phyloP scores from a whole-genome alignment of 2,113 vertebrate species.

The Hypanus sabinus region DNA sequence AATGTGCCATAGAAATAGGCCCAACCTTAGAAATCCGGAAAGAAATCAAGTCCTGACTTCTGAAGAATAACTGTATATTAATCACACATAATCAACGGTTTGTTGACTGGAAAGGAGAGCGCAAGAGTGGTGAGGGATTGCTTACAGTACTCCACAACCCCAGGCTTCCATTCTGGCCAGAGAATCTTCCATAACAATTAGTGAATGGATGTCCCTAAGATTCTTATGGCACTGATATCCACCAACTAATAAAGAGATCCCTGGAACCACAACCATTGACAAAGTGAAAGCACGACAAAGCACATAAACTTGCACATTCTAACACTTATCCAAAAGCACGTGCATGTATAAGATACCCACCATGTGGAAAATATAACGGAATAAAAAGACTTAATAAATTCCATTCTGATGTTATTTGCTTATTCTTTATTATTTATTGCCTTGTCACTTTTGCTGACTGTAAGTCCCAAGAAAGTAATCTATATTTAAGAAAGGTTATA shows the following conservation, averaged over 20 bases:
- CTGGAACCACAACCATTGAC: not conserved
- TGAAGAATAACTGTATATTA: not conserved
- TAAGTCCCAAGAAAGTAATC: not conserved
- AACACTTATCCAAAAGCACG: not conserved
- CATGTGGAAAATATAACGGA: not conserved
- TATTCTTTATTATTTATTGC: not conserved
- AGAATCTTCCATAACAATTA: not conserved
- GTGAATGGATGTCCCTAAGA: not conserved
- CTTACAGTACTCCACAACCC: not conserved
- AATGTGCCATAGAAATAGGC: not conserved
- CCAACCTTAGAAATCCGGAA: not conserved
- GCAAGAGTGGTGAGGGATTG: not conserved
- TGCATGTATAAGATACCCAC: not conserved
- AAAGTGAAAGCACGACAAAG: not conserved
- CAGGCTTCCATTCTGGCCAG: too few relatives aligned
- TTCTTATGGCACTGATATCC: not conserved
- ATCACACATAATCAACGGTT: not conserved
- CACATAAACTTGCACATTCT: too few relatives aligned
- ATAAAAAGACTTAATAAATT: not conserved
- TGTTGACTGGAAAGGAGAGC: not conserved
- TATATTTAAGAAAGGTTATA: too few relatives aligned
- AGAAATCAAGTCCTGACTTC: not conserved
- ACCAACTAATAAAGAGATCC: not conserved
- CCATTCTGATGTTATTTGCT: not conserved
- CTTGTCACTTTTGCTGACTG: not conserved